These are phyloP conservation scores for Teleogryllus occipitalis DNA, from an alignment of 1,140 invertebrate genomes.

Conservation along the genomic window DNA sequence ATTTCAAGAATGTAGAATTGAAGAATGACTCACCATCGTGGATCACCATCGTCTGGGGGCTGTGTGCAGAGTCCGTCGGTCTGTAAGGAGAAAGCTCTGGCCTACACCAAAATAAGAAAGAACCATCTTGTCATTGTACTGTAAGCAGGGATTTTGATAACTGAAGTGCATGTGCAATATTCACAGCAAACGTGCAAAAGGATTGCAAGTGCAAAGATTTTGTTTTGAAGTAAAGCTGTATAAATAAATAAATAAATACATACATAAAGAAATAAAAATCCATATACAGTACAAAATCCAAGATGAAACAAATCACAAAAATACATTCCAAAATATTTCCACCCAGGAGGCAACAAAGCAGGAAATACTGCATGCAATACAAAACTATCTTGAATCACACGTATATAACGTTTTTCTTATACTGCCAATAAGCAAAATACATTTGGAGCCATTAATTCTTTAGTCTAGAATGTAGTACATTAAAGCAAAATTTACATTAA, in stretches of 20 bases:
- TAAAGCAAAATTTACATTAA: no score
- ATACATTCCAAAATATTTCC: neutral
- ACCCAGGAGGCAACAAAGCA: no score
- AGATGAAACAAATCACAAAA: neutral
- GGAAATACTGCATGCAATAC: no score
- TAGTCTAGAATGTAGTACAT: no score
- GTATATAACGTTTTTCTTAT: no score
- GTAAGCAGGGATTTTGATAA: neutral
- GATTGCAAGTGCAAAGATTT: neutral
- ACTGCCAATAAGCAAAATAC: no score
- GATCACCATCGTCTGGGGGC: constrained; percentile 37
- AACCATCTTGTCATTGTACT: neutral
- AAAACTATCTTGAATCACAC: no score
- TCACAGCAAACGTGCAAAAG: neutral
- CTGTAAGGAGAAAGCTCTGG: constrained; percentile 80
- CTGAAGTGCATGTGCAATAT: neutral
- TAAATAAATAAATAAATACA: no score
- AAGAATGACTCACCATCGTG: constrained; percentile 43
- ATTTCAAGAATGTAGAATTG: no score
- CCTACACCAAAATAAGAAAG: constrained; percentile 34
- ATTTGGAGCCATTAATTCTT: no score
- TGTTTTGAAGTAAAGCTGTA: no score
- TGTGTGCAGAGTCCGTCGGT: constrained; percentile 47
- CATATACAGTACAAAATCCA: neutral
- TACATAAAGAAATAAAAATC: neutral